Base-by-base conservation (phyloP, 2,888 invertebrate genomes). In the Corbicula japonica region DNA sequence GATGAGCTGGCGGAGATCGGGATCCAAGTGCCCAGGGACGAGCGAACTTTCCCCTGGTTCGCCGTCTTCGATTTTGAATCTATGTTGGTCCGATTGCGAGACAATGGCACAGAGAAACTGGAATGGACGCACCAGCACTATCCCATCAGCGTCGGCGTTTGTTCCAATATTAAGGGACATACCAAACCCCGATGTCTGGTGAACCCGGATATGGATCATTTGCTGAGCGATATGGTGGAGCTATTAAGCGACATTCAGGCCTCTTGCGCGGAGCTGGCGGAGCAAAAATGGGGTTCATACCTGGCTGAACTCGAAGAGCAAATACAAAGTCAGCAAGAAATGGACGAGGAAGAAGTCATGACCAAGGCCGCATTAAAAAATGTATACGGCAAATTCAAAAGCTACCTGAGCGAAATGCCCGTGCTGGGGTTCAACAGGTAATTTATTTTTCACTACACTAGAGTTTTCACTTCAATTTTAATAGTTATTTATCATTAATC, bases 91-190 rank as follows among this genome's bases (percentile, higher is more conserved):
- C 32, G 62, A 26, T 23, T 48, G 3, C n/a, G 30, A 26, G 54
- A 23, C 18, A 38, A 54, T 1, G 26, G 5, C n/a, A 54, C 58
- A 12, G 58, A 48, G 12, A 56, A 50, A 41, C 58, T 78, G 18
- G 61, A 71, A 6, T 83, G 72, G 72, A 83, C 79, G 2, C 61
- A 68, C 38, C 52, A 61, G 10, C 79, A 73, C 54, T 72, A 76
- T 2, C 79, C 79, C 32, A 66, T 83, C 21, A 75, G 75, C 23
- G 73, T 79, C 1, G 50, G 50, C 41, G 56, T 83, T 6, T 79
- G 76, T 35, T 66, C 56, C 21, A 78, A 78, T 48, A 48, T 74
- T 4, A 38, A 34, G 12, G 76, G 44, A 28, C 62, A 60, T 46
- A 72, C 69, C 34, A 50, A 69, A 21, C 70, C 83, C 23, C n/a